These are phyloP conservation scores for Netelia inedita DNA, from an alignment of 2,888 invertebrate species.

Conservation along the genomic window DNA sequence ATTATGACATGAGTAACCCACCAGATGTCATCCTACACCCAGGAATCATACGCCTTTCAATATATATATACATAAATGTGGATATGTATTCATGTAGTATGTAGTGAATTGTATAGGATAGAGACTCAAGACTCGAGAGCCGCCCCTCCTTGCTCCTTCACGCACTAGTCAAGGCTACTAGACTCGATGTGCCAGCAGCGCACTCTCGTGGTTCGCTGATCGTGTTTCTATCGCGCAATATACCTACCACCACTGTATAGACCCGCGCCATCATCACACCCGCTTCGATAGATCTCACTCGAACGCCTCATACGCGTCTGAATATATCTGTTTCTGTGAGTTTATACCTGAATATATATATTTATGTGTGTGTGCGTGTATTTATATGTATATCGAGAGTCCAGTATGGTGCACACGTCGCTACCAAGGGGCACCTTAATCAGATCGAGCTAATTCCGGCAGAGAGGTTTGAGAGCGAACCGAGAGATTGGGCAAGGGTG, in stretches of 20 bases:
- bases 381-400: neutral
- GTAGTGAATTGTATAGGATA: neutral
- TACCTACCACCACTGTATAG: neutral
- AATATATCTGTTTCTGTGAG: neutral
- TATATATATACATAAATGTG: slow-evolving; percentile 7
- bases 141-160: slow-evolving; percentile 8
- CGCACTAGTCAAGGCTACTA: slow-evolving; percentile 36
- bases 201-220: slow-evolving; percentile 48
- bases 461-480: slow-evolving; percentile 38
- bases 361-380: neutral
- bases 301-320: slow-evolving; percentile 12
- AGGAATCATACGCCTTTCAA: neutral
- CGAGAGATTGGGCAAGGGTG: slow-evolving; percentile 14
- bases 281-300: slow-evolving; percentile 40
- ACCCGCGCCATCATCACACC: slow-evolving; percentile 32
- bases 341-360: neutral
- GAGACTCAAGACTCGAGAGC: slow-evolving; percentile 41
- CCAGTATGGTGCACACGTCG: slow-evolving; percentile 1
- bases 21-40: neutral
- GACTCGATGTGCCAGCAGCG: slow-evolving; percentile 30
- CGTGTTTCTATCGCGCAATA: slow-evolving; percentile 53
- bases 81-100: neutral
- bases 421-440: slow-evolving; percentile 46
- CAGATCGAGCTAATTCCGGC: slow-evolving; percentile 47
- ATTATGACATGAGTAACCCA: neutral